A percentile compares a stretch with the other conserved stretches of the same genome.
Conservation (phyloP, 1,140 invertebrate genomes). For the Ectropis grisescens region DNA sequence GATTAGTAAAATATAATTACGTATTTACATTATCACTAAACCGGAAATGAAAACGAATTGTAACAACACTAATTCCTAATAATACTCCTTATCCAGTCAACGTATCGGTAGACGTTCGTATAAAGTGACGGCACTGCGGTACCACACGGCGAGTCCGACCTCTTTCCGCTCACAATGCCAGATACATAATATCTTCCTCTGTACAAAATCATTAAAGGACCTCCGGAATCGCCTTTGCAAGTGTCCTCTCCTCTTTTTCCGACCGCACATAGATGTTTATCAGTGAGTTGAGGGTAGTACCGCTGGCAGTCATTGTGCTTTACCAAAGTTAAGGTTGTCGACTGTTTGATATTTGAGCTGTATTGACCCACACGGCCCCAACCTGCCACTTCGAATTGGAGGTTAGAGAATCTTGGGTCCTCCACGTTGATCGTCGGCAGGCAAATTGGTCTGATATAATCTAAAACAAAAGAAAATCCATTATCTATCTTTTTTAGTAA, state of each 20-base stretch:
- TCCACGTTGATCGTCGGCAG: conserved; percentile 42
- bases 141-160: conserved; percentile 44
- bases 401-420: conserved; percentile 28
- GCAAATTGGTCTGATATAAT: conserved; percentile 49
- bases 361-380: conserved; percentile 44
- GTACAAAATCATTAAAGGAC: conserved; percentile 49
- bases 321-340: conserved; percentile 41
- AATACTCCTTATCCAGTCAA: conserved; percentile 39
- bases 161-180: conserved; percentile 51
- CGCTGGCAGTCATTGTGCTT: conserved; percentile 28
- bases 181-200: conserved; percentile 37
- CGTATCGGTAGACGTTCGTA: conserved; percentile 48
- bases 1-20: no score
- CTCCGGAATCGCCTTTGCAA: conserved; percentile 53
- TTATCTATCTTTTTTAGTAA: no score
- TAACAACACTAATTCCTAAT: conserved; percentile 27
- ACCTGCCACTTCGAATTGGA: conserved; percentile 41
- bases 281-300: conserved; percentile 29
- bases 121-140: conserved; percentile 47
- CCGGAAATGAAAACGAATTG: no score
- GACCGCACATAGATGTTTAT: conserved; percentile 39
- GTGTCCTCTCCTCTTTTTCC: conserved; percentile 46
- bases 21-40: no score
- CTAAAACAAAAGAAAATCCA: conserved; percentile 21
- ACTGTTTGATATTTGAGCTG: conserved; percentile 39